These are phyloP conservation scores for Drosophila oshimai DNA, from an alignment of 1,140 invertebrate genomes.

Conservation along the genomic window DNA sequence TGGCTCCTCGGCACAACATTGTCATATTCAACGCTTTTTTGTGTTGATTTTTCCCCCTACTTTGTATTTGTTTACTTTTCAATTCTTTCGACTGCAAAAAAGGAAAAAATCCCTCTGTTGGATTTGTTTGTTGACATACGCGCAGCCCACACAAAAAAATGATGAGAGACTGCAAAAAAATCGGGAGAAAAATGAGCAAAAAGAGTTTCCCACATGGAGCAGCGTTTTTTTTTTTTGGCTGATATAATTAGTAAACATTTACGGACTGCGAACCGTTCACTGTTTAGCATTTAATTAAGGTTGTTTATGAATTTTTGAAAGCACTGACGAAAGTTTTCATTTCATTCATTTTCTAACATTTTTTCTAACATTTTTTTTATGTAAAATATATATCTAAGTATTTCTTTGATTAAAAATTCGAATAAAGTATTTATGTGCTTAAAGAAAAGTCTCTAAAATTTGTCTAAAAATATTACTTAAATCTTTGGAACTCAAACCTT, in stretches of 20 bases:
- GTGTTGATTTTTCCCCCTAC: conserved; percentile 6
- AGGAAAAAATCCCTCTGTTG: not conserved
- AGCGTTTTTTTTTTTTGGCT: conserved; percentile 5
- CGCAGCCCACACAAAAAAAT: conserved; percentile 21
- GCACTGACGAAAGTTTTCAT: too few relatives aligned
- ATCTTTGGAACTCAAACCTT: too few relatives aligned
- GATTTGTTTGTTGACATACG: conserved; percentile 37
- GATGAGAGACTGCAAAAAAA: not conserved
- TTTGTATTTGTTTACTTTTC: conserved; percentile 32
- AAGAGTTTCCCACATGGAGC: conserved; percentile 16
- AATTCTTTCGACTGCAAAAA: conserved; percentile 11
- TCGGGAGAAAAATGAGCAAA: not conserved
- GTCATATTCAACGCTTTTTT: not conserved
- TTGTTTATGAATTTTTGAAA: too few relatives aligned
- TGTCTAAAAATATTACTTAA: too few relatives aligned
- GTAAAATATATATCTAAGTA: too few relatives aligned
- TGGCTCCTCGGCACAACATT: not conserved
- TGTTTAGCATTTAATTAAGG: not conserved
- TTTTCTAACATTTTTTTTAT: too few relatives aligned
- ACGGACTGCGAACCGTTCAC: not conserved
- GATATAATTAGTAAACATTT: conserved; percentile 20
- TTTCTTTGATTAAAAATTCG: too few relatives aligned
- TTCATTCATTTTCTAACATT: too few relatives aligned
- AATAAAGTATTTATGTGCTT: too few relatives aligned
- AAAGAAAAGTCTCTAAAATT: too few relatives aligned